phyloP scores from a whole-genome alignment of 2,113 vertebrate species.

The Clupea harengus region DNA sequence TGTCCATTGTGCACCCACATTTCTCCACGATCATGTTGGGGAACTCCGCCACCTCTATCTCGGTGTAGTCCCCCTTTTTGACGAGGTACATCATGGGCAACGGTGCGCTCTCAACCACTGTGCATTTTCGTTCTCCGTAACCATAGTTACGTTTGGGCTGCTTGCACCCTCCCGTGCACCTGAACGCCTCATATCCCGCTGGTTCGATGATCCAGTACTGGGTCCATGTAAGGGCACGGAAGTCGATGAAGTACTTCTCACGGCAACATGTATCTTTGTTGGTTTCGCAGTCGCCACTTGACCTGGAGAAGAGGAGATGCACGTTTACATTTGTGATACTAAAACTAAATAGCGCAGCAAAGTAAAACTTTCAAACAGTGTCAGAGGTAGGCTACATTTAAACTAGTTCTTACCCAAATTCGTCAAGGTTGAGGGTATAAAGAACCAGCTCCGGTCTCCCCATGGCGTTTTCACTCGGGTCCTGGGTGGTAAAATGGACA shows the following conservation, averaged over 20 bases:
- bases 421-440: constrained; percentile 84
- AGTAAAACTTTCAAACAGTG: not conserved
- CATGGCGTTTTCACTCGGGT: constrained; percentile 69
- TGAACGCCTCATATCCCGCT: constrained; percentile 78
- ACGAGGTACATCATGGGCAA: constrained; percentile 88
- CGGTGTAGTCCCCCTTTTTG: constrained; percentile 83
- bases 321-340: not conserved
- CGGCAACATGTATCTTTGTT: constrained; percentile 73
- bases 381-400: constrained; percentile 41
- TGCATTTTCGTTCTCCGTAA: constrained; percentile 75
- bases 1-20: constrained; percentile 78
- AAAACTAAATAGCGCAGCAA: not conserved
- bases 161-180: constrained; percentile 74
- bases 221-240: constrained; percentile 79
- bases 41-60: constrained; percentile 87
- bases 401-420: constrained; percentile 80
- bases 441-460: constrained; percentile 86
- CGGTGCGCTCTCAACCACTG: constrained; percentile 71
- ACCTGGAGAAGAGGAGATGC: constrained; percentile 58
- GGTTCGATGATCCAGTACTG: constrained; percentile 86
- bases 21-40: constrained; percentile 83
- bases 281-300: constrained; percentile 76
- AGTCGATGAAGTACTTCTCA: constrained; percentile 79
- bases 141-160: constrained; percentile 69
- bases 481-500: constrained; percentile 84